Evolutionary conservation across 1,140 invertebrate genomes (phyloP).

Genomic region (Hylyphantes graminicola): DNA sequence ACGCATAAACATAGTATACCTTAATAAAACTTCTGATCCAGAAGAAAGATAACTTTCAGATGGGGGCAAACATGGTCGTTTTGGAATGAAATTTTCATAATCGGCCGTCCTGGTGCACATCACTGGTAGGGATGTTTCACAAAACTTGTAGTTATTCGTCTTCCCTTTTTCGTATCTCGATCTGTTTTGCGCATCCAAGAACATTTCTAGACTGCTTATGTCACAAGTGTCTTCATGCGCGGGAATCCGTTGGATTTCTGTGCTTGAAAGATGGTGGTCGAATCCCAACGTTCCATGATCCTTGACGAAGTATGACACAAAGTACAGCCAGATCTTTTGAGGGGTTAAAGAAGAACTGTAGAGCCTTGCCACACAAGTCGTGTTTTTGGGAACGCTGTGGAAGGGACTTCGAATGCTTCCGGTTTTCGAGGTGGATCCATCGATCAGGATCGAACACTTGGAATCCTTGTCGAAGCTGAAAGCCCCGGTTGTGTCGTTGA

Average conservation of each 20-base stretch:
- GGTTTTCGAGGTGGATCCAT: slow-evolving; percentile 78
- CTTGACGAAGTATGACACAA: slow-evolving; percentile 70
- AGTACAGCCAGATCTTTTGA: slow-evolving; percentile 85
- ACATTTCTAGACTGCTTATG: slow-evolving; percentile 59
- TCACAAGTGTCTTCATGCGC: slow-evolving; percentile 60
- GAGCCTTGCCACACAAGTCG: slow-evolving; percentile 86
- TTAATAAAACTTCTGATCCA: slow-evolving; percentile 58
- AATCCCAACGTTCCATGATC: slow-evolving; percentile 60
- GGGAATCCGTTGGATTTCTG: slow-evolving; percentile 9
- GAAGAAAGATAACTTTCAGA: slow-evolving; percentile 62
- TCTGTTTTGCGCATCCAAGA: slow-evolving; percentile 17
- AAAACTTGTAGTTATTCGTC: slow-evolving; percentile 42
- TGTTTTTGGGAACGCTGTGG: slow-evolving; percentile 85
- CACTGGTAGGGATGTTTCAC: slow-evolving; percentile 62
- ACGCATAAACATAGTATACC: slow-evolving; percentile 48
- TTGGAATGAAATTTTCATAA: slow-evolving; percentile 53
- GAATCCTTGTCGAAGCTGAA: slow-evolving; percentile 71
- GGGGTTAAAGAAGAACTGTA: slow-evolving; percentile 74
- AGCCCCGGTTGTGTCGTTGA: neutral
- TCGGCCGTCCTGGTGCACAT: slow-evolving; percentile 63
- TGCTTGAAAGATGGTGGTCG: slow-evolving; percentile 52
- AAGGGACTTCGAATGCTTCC: slow-evolving; percentile 82
- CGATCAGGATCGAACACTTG: slow-evolving; percentile 86
- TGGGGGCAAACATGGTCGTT: slow-evolving; percentile 60
- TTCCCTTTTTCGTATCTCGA: neutral